A percentile compares a stretch with the other conserved stretches of the same genome.
Conservation (phyloP, 2,888 invertebrate species). For the Candidula unifasciata region DNA sequence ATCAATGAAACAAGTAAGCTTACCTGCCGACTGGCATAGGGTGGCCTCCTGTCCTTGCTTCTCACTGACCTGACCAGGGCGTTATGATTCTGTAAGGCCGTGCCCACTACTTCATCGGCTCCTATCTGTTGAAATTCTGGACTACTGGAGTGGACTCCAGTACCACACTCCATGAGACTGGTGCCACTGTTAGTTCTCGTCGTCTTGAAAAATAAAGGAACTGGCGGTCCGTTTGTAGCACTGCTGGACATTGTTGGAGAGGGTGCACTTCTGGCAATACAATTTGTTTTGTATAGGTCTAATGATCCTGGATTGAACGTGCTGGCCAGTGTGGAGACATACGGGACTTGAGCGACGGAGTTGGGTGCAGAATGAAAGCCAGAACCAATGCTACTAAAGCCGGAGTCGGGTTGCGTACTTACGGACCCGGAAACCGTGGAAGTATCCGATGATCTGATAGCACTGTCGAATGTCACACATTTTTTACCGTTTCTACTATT, state of each 20-base stretch:
- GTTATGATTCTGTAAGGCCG: conserved; percentile 49
- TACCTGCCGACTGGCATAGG: conserved; percentile 32
- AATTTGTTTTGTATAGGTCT: conserved; percentile 7
- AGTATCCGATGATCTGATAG: conserved; percentile 34
- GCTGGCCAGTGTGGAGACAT: not conserved
- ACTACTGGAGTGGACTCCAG: not conserved
- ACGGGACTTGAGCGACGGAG: not conserved
- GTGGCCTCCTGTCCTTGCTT: conserved; percentile 13
- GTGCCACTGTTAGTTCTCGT: conserved; percentile 17
- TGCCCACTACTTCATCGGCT: conserved; percentile 37
- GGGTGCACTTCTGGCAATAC: not conserved
- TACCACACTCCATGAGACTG: not conserved
- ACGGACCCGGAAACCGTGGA: conserved; percentile 11
- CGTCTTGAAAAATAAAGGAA: conserved; percentile 23
- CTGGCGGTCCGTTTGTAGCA: not conserved
- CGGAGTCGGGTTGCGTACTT: conserved; percentile 19
- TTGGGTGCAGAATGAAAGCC: not conserved
- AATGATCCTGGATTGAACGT: conserved; percentile 15
- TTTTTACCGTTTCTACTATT: conserved; percentile 43
- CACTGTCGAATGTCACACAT: conserved; percentile 52
- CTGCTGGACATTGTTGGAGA: not conserved
- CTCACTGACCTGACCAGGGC: conserved; percentile 48
- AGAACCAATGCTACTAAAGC: not conserved
- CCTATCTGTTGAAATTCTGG: not conserved
- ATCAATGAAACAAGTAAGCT: not conserved